Percentiles rank a stretch among this genome's conserved stretches.
Evolutionary conservation across 2,888 invertebrate genomes (phyloP).

Genomic region (Alviniconcha strummeri): DNA sequence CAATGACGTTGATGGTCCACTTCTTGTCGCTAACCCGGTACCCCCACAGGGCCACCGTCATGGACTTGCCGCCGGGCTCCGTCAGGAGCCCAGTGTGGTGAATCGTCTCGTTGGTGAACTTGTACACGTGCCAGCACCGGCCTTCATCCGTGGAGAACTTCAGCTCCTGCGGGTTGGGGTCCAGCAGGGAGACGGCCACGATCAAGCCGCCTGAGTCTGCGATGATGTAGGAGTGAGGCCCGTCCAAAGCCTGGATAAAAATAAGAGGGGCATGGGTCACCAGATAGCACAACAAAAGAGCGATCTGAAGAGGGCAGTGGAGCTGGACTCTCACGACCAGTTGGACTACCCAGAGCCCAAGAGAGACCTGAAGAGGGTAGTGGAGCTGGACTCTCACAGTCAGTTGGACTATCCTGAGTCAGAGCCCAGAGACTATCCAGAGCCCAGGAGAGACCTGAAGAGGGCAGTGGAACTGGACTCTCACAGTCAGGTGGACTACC

Average conservation of each 20-base stretch:
- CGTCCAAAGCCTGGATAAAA: slow-evolving; percentile 64
- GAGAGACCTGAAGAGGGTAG: too few relatives aligned
- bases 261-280: too few relatives aligned
- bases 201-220: slow-evolving; percentile 72
- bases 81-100: slow-evolving; percentile 64
- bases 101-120: slow-evolving; percentile 63
- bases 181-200: slow-evolving; percentile 63
- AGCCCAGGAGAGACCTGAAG: too few relatives aligned
- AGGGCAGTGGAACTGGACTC: too few relatives aligned
- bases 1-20: slow-evolving; percentile 67
- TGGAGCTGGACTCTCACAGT: too few relatives aligned
- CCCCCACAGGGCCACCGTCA: slow-evolving; percentile 71
- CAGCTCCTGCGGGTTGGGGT: slow-evolving; percentile 52
- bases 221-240: slow-evolving; percentile 70
- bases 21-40: slow-evolving; percentile 57
- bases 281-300: too few relatives aligned
- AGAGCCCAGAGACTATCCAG: too few relatives aligned
- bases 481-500: too few relatives aligned
- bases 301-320: too few relatives aligned
- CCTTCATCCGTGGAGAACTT: slow-evolving; percentile 73
- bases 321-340: too few relatives aligned
- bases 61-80: slow-evolving; percentile 70
- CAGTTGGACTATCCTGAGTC: too few relatives aligned
- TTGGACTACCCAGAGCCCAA: too few relatives aligned
- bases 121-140: slow-evolving; percentile 70